These are phyloP conservation scores for Leptinotarsa defecta DNA, from an alignment of 1,140 invertebrate species.

Conservation along the genomic window DNA sequence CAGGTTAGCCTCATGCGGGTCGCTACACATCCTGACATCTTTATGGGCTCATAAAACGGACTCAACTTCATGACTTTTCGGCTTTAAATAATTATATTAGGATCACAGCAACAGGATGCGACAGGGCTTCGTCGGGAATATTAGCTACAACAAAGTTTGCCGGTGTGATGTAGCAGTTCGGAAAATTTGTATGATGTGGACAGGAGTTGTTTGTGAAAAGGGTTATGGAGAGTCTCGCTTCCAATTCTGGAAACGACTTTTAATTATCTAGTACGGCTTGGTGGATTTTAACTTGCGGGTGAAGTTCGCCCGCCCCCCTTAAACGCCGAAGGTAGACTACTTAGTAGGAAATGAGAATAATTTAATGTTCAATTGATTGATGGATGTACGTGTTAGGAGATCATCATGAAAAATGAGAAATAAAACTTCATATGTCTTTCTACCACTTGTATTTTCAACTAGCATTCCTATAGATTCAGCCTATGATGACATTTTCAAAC, in stretches of 20 bases:
- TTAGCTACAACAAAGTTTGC: neutral
- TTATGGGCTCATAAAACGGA: constrained; percentile 45
- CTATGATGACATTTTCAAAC: too few relatives aligned
- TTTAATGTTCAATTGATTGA: too few relatives aligned
- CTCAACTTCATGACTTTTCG: constrained; percentile 35
- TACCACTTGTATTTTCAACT: too few relatives aligned
- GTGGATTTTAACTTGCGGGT: too few relatives aligned
- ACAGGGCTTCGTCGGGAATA: constrained; percentile 1
- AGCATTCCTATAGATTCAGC: too few relatives aligned
- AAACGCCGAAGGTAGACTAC: too few relatives aligned
- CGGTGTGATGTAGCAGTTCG: neutral
- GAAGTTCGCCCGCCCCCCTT: too few relatives aligned
- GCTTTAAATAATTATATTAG: constrained; percentile 32
- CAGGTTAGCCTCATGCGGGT: constrained; percentile 40
- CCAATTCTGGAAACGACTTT: neutral
- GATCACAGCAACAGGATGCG: constrained; percentile 21
- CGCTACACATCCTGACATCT: constrained; percentile 38
- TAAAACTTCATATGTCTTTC: too few relatives aligned
- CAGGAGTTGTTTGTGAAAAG: neutral
- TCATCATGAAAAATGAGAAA: too few relatives aligned
- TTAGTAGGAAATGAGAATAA: too few relatives aligned
- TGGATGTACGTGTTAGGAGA: too few relatives aligned
- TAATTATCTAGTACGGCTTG: too few relatives aligned
- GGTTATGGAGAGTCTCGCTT: neutral
- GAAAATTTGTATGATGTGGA: neutral